Conservation (phyloP, 1,140 invertebrate genomes). For the Micrasema minimum region DNA sequence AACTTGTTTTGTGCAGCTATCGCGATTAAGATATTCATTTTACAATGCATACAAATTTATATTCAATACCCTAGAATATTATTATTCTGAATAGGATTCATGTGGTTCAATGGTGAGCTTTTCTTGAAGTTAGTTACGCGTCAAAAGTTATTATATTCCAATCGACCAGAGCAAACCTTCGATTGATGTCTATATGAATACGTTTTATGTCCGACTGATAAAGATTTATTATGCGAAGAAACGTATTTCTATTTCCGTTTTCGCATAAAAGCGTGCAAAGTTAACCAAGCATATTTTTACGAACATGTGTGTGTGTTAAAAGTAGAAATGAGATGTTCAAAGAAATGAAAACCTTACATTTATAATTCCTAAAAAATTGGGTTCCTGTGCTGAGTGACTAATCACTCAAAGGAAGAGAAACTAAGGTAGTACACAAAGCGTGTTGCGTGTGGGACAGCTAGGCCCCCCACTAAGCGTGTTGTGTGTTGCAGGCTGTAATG, state of each 20-base stretch:
- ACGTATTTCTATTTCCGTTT: neutral
- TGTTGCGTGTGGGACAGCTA: neutral
- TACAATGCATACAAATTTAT: too few relatives aligned
- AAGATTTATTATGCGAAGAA: too few relatives aligned
- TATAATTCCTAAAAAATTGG: neutral
- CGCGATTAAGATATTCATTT: too few relatives aligned
- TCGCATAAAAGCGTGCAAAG: neutral
- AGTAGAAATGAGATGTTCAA: neutral
- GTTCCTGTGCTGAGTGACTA: neutral
- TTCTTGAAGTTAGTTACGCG: neutral
- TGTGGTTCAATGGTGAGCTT: neutral
- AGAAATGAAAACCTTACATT: too few relatives aligned
- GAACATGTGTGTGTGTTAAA: neutral
- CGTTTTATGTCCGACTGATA: neutral
- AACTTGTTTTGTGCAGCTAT: too few relatives aligned
- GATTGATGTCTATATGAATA: neutral
- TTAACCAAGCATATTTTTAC: neutral
- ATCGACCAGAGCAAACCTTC: neutral
- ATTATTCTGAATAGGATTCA: too few relatives aligned
- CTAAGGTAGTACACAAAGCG: neutral
- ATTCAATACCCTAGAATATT: too few relatives aligned
- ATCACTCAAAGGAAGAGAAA: neutral
- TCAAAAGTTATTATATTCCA: constrained; percentile 3
- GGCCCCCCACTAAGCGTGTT: too few relatives aligned
- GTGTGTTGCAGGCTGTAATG: neutral